These are phyloP conservation scores for Drosophila melanosoma DNA, from an alignment of 2,888 invertebrate species.

Conservation along the genomic window DNA sequence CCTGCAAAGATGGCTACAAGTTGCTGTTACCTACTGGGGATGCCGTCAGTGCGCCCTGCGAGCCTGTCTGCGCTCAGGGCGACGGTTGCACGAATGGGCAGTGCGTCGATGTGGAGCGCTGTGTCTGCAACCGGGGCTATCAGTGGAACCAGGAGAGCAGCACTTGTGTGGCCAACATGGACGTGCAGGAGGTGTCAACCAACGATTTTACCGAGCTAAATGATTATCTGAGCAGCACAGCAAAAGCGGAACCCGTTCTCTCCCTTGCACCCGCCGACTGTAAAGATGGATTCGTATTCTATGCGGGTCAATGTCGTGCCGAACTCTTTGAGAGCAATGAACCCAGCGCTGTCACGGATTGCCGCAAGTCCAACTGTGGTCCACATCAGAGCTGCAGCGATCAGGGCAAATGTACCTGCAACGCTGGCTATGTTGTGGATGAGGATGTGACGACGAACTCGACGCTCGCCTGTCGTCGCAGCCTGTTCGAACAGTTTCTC, in stretches of 20 bases:
- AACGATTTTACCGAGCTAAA: constrained; percentile 20
- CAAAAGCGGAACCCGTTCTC: background rate
- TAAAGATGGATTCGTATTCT: constrained; percentile 59
- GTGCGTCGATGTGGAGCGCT: constrained; percentile 60
- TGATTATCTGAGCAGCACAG: constrained; percentile 13
- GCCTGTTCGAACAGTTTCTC: constrained; percentile 53
- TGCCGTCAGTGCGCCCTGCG: constrained; percentile 68
- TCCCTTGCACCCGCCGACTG: constrained; percentile 45
- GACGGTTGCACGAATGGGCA: constrained; percentile 67
- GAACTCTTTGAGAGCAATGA: constrained; percentile 72
- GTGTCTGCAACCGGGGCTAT: constrained; percentile 65
- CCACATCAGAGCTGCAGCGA: constrained; percentile 54
- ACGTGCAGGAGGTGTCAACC: background rate
- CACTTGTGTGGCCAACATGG: constrained; percentile 42
- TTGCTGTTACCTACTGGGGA: constrained; percentile 48
- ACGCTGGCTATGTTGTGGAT: constrained; percentile 50
- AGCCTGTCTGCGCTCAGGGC: constrained; percentile 62
- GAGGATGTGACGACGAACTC: background rate
- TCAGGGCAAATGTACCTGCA: constrained; percentile 55
- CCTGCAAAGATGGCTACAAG: constrained; percentile 65
- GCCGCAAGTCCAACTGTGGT: constrained; percentile 52
- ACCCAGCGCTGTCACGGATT: constrained; percentile 18
- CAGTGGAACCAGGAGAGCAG: constrained; percentile 35
- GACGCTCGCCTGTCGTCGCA: constrained; percentile 45
- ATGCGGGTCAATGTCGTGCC: constrained; percentile 67